phyloP scores from a whole-genome alignment of 2,888 invertebrate species.

The Aquatica leii region DNA sequence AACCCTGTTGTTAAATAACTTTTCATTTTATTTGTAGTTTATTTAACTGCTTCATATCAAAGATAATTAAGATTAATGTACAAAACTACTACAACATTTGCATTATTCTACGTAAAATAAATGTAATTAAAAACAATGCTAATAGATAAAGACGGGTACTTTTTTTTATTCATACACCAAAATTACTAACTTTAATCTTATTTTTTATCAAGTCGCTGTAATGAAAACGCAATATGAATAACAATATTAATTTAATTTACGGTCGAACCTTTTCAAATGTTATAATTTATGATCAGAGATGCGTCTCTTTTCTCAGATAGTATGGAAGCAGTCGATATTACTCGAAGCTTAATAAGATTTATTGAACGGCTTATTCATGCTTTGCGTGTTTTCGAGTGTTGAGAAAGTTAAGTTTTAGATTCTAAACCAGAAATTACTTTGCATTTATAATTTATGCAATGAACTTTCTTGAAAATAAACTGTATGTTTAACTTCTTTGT shows the following conservation, averaged over 20 bases:
- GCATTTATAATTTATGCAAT: constrained; percentile 13
- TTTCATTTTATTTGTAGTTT: no score
- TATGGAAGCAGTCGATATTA: constrained; percentile 26
- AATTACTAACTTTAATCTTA: no score
- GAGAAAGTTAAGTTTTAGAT: constrained; percentile 22
- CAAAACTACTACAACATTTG: no score
- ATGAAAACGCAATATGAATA: constrained; percentile 5
- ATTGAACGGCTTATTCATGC: constrained; percentile 35
- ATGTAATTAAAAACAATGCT: no score
- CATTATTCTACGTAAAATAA: no score
- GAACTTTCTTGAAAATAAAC: no score
- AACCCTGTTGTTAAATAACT: no score
- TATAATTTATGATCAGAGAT: constrained; percentile 18
- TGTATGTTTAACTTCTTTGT: no score
- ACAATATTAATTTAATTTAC: constrained; percentile 15
- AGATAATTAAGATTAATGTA: no score
- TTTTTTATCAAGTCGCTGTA: not conserved
- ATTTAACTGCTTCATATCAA: no score
- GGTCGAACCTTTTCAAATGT: constrained; percentile 10
- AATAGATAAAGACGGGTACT: no score
- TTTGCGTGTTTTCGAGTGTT: constrained; percentile 31
- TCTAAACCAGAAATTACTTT: constrained; percentile 24
- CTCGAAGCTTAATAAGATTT: constrained; percentile 28
- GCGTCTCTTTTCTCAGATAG: constrained; percentile 24
- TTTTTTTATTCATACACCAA: no score